Evolutionary conservation across 2,888 invertebrate species (phyloP).

Genomic region (Autographa pulchrina): DNA sequence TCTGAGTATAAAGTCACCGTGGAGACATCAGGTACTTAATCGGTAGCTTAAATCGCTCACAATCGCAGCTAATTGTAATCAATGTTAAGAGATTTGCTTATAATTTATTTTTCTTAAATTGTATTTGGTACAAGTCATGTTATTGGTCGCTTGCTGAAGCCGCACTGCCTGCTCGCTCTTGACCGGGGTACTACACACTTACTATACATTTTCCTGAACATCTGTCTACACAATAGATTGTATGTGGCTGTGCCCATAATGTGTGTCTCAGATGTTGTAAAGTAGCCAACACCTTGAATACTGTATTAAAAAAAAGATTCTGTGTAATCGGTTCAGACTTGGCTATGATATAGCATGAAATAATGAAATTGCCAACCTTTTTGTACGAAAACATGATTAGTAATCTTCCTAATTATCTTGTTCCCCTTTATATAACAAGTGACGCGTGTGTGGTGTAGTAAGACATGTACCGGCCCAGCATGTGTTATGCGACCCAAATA

Average conservation of each 20-base stretch:
- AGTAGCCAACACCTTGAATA: no score
- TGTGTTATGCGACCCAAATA: slow-evolving; percentile 24
- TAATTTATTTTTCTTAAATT: neutral
- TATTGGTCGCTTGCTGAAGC: slow-evolving; percentile 30
- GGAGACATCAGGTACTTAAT: slow-evolving; percentile 1
- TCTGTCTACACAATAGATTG: no score
- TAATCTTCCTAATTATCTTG: neutral
- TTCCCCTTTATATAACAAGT: slow-evolving; percentile 12
- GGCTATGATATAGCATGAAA: no score
- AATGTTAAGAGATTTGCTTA: slow-evolving; percentile 8
- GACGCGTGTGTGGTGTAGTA: slow-evolving; percentile 5
- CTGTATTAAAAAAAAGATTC: no score
- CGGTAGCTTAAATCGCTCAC: slow-evolving; percentile 17
- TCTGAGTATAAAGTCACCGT: slow-evolving; percentile 4
- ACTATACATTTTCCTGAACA: no score
- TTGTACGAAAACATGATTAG: no score
- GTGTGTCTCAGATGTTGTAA: no score
- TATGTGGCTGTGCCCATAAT: no score
- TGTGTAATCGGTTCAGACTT: no score
- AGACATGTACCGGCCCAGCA: neutral
- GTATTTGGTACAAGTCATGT: slow-evolving; percentile 12
- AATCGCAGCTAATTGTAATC: slow-evolving; percentile 23
- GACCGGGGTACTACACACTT: no score
- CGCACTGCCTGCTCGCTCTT: neutral
- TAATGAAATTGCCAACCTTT: no score